A percentile compares a stretch with the other conserved stretches of the same genome.
These are phyloP conservation scores for Gisinianus flammeolus DNA, from an alignment of 2,888 invertebrate species.

Conservation along the genomic window DNA sequence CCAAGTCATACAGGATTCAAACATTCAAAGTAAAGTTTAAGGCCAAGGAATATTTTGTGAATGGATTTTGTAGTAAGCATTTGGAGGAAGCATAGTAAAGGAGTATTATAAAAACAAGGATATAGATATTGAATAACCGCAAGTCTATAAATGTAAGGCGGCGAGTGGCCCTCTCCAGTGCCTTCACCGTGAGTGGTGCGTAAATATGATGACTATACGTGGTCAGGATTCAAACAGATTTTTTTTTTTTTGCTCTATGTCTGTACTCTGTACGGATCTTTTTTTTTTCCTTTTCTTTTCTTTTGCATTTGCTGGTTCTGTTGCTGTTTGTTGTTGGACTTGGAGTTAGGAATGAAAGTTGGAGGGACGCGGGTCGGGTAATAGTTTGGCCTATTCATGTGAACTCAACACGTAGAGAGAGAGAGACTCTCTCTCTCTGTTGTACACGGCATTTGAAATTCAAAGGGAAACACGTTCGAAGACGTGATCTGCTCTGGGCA, in stretches of 20 bases:
- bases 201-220: slow-evolving; percentile 38
- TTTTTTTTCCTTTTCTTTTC: background rate
- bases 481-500: slow-evolving; percentile 44
- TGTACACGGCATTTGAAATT: slow-evolving; percentile 34
- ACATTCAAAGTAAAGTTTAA: no score
- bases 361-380: slow-evolving; percentile 13
- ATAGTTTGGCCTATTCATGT: slow-evolving; percentile 22
- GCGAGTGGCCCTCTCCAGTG: slow-evolving; percentile 5
- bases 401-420: slow-evolving; percentile 25
- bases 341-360: background rate
- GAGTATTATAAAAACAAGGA: background rate
- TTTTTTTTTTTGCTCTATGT: background rate
- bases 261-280: background rate
- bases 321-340: background rate
- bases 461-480: slow-evolving; percentile 39
- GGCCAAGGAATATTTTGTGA: background rate
- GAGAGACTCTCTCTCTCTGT: slow-evolving; percentile 2
- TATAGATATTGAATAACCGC: background rate
- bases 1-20: no score
- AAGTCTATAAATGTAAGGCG: background rate
- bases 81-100: background rate
- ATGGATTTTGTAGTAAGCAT: slow-evolving; percentile 1
- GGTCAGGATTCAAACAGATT: slow-evolving; percentile 33
- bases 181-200: slow-evolving; percentile 18
- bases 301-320: background rate